These are phyloP conservation scores for Sceloporus undulatus DNA, from an alignment of 2,113 vertebrate species.

Conservation along the genomic window DNA sequence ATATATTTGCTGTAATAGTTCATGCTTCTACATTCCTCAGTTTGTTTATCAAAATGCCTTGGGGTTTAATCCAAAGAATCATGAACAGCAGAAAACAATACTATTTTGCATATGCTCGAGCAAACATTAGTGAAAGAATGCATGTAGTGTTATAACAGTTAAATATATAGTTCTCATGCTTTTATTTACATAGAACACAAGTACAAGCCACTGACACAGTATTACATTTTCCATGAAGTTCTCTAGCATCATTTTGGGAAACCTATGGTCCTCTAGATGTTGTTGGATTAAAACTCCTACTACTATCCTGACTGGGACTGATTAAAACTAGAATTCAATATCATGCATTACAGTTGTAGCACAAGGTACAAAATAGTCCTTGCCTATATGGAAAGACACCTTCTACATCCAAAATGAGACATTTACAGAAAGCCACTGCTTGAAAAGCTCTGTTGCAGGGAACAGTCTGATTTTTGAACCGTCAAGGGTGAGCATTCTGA, in stretches of 20 bases:
- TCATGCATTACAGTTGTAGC: neutral
- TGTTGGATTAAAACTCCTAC: too few relatives aligned
- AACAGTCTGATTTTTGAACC: neutral
- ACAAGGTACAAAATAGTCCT: neutral
- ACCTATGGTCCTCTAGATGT: too few relatives aligned
- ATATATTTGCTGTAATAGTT: too few relatives aligned
- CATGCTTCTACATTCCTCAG: too few relatives aligned
- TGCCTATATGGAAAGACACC: neutral
- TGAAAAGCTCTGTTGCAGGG: neutral
- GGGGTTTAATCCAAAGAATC: neutral
- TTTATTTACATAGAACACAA: neutral
- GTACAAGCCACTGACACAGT: too few relatives aligned
- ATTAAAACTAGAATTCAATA: too few relatives aligned
- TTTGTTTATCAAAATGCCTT: neutral
- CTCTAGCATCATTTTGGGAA: too few relatives aligned
- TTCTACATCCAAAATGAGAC: neutral
- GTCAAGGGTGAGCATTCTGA: too few relatives aligned
- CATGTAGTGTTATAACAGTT: neutral
- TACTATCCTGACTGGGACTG: too few relatives aligned
- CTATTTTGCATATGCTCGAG: too few relatives aligned
- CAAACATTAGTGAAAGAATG: neutral
- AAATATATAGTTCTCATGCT: neutral
- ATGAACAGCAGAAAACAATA: neutral
- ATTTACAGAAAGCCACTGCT: neutral
- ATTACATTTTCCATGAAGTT: too few relatives aligned